Base-by-base conservation (phyloP, 2,113 vertebrate genomes). In the Ciconia stormi region DNA sequence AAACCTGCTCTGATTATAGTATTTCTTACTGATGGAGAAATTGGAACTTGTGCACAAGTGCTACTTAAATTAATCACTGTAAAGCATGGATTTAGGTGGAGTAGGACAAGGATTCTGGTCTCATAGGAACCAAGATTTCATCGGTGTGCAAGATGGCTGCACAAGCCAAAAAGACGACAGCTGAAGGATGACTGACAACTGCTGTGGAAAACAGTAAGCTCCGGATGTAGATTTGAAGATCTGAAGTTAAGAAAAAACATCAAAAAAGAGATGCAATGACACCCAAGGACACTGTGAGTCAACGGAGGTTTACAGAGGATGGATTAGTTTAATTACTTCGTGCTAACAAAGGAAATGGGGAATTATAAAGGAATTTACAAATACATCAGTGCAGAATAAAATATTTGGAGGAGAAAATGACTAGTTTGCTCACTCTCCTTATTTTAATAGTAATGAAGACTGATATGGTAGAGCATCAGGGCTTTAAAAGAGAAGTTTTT, bases 301-400 rank as follows among this genome's bases (percentile, higher is more conserved):
- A 13, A 2, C n/a, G 72, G 30, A 49, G 34, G 6, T 81, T 89
- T 84, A 59, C 59, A 91, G 77, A 34, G 73, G 19, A 32, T 84
- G 49, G 36, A 65, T 95, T 95, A 87, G 36, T 79, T 93, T 86
- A 92, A 81, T 94, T 96, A 59, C 38, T 89, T 89, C 2, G 1
- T 74, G 69, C 55, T 92, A 87, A 66, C 69, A 83, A 82, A 82
- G 61, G 58, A 90, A 91, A 71, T 76, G 50, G 32, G 34, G 27
- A 83, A 73, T 93, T 89, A 61, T 12, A 89, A 87, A 87, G 69
- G 61, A 79, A 82, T 89, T 95, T 84, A 88, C 21, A 76, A 79
- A 85, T 85, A 80, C 2, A 46, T 78, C 47, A 67, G n/a, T 52
- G n/a, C 34, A 78, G 62, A 81, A 93, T 73, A 78, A 82, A 61